phyloP scores from a whole-genome alignment of 1,140 invertebrate genomes.

The Brachystomella parvula region DNA sequence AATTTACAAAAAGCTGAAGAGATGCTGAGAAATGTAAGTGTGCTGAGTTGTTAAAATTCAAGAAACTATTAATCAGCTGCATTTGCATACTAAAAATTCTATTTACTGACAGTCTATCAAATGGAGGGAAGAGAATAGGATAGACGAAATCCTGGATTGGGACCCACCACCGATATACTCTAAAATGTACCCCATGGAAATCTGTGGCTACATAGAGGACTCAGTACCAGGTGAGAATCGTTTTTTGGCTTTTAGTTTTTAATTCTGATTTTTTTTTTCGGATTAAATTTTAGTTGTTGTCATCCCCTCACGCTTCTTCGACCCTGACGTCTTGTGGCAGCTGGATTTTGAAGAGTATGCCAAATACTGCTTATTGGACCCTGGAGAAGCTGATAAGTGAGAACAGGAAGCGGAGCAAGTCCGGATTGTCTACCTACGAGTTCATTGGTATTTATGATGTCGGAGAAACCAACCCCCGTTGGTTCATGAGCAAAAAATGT shows the following conservation, averaged over 20 bases:
- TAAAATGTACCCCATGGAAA: slow-evolving; percentile 11
- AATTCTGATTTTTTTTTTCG: background rate
- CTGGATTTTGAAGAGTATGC: slow-evolving; percentile 9
- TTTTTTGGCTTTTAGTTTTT: background rate
- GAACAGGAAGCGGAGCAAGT: background rate
- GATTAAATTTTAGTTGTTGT: slow-evolving; percentile 7
- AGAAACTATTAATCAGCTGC: no score
- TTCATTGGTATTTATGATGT: slow-evolving; percentile 8
- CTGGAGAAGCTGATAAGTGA: background rate
- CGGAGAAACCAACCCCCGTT: background rate
- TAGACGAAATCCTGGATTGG: slow-evolving; percentile 6
- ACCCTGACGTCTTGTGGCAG: slow-evolving; percentile 3
- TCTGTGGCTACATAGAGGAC: slow-evolving; percentile 4
- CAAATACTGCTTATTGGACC: background rate
- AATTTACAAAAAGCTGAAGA: background rate
- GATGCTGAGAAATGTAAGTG: slow-evolving; percentile 4
- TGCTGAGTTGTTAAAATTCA: no score
- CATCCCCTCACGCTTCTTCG: background rate
- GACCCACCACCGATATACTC: slow-evolving; percentile 4
- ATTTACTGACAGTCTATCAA: background rate
- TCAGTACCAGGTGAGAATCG: background rate
- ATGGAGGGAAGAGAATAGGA: slow-evolving; percentile 3
- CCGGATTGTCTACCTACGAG: background rate
- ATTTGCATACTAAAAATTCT: no score
- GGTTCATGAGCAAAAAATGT: slow-evolving; percentile 1